Percentiles rank a stretch among this genome's conserved stretches.
phyloP scores from a whole-genome alignment of 1,140 invertebrate genomes.

The Anastatus disparis region DNA sequence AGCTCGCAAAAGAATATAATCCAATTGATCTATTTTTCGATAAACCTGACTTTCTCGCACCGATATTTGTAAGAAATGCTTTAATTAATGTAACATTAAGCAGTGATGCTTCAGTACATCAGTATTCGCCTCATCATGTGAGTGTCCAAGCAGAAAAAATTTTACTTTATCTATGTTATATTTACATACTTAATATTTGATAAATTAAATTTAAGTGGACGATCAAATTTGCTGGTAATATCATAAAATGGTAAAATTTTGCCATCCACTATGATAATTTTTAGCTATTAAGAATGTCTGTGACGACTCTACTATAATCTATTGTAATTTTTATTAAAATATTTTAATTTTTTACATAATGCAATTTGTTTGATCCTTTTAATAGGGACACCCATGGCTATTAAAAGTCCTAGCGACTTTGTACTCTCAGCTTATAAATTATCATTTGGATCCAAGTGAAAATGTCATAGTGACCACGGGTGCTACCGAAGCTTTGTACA shows the following conservation, averaged over 20 bases:
- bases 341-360: no score
- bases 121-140: slow-evolving; percentile 91
- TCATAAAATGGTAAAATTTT: no score
- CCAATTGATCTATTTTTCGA: slow-evolving; percentile 97
- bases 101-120: slow-evolving; percentile 84
- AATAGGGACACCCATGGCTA: neutral
- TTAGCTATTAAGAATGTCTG: no score
- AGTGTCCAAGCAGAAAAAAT: no score
- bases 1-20: slow-evolving; percentile 56
- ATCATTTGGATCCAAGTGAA: slow-evolving; percentile 3
- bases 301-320: no score
- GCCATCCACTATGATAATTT: no score
- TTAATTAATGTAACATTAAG: slow-evolving; percentile 75
- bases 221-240: no score
- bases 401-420: neutral
- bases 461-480: slow-evolving; percentile 64
- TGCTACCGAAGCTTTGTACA: slow-evolving; percentile 91
- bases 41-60: slow-evolving; percentile 93
- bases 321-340: no score
- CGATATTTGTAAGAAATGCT: slow-evolving; percentile 83
- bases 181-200: no score
- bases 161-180: no score
- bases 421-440: slow-evolving; percentile 7
- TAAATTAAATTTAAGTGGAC: no score
- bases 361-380: no score